A percentile compares a stretch with the other conserved stretches of the same genome.
These are phyloP conservation scores for Brachionus koreanus DNA, from an alignment of 1,140 invertebrate genomes.

Conservation along the genomic window DNA sequence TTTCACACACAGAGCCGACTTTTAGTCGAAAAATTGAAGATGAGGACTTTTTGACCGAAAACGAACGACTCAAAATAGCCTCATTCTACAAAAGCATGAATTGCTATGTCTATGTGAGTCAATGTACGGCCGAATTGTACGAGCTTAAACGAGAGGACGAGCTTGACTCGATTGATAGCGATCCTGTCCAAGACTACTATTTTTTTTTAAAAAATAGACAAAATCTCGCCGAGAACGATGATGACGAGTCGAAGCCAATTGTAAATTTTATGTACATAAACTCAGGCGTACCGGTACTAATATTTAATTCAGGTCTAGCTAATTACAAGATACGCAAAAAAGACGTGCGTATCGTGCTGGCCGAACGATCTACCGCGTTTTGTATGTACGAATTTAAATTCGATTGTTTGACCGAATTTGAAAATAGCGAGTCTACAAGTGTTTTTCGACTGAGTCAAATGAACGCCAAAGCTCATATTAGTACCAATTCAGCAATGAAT, in stretches of 20 bases:
- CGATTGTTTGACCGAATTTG: constrained; percentile 11
- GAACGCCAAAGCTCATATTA: neutral
- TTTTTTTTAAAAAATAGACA: constrained; percentile 4
- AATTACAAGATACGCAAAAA: neutral
- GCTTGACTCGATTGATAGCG: neutral
- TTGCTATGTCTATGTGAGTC: constrained; percentile 33
- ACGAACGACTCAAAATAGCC: neutral
- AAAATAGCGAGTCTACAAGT: neutral
- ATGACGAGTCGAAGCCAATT: constrained; percentile 6
- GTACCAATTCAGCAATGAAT: neutral
- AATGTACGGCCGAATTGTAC: constrained; percentile 24
- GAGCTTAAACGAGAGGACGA: constrained; percentile 18
- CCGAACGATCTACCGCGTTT: constrained; percentile 22
- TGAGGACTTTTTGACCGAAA: neutral
- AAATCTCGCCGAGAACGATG: neutral
- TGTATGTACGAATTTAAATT: constrained; percentile 44
- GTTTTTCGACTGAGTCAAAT: neutral
- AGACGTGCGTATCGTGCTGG: constrained; percentile 8
- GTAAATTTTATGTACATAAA: constrained; percentile 42
- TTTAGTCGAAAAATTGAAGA: neutral
- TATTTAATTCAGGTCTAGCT: constrained; percentile 21
- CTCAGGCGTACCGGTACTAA: constrained; percentile 19
- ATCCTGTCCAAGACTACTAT: constrained; percentile 35
- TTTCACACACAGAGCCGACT: neutral
- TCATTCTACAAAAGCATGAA: constrained; percentile 37